Percentiles rank a stretch among this genome's conserved stretches.
Conservation (phyloP, 2,113 vertebrate genomes). For the Acrocephalus arundinaceus region DNA sequence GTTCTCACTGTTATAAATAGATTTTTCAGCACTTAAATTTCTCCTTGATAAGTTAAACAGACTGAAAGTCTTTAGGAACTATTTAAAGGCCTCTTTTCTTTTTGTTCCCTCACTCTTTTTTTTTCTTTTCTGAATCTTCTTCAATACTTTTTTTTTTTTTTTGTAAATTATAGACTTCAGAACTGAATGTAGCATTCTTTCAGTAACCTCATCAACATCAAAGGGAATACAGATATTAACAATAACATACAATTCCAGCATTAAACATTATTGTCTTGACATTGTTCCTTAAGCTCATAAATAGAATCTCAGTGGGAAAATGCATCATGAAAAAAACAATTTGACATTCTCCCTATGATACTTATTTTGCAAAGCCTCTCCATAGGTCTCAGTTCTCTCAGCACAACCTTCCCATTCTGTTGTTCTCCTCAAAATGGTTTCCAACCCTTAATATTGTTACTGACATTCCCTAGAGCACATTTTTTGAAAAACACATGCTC, state of each 20-base stretch:
- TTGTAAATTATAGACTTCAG: not conserved
- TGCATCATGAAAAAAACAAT: accelerated
- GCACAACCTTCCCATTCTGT: not conserved
- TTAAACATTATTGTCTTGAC: not conserved
- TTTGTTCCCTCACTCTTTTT: not conserved
- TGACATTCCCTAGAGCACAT: not conserved
- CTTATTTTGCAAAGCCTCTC: not conserved
- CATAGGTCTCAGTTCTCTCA: not conserved
- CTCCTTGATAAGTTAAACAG: not conserved
- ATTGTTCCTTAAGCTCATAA: not conserved
- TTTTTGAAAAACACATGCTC: not conserved
- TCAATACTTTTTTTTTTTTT: not conserved
- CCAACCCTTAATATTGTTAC: not conserved
- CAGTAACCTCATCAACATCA: not conserved
- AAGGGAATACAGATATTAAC: not conserved
- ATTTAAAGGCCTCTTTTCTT: not conserved
- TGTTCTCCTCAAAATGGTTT: not conserved
- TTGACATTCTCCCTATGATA: not conserved
- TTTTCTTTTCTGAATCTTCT: not conserved
- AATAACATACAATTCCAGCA: not conserved
- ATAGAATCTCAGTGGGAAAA: not conserved
- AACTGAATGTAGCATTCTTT: not conserved
- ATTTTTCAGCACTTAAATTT: not conserved
- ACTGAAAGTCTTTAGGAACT: not conserved
- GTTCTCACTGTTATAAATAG: not conserved